Evolutionary conservation across 2,888 invertebrate genomes (phyloP), one percentile per base, ranked within the genome.

Genomic region (Rhimphoctona megacephalus): DNA sequence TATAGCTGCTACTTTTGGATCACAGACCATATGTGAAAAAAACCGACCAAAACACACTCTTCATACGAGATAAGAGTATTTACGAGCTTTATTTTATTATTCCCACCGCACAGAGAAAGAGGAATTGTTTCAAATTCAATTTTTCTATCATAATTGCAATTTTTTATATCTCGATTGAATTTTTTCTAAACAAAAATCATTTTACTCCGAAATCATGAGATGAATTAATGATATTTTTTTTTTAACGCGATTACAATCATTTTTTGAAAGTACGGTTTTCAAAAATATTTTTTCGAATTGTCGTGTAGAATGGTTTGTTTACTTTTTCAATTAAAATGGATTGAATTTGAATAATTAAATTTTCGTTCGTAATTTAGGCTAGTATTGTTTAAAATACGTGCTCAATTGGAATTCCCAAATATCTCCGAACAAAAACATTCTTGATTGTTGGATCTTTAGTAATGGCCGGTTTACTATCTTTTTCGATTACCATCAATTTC

Each of bases 1-100:
- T 70, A 70, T 81, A 85, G n/a, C n/a, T n/a, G 82, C 81, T 52
- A 39, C 74, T 49, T 36, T 25, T 74, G 80, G 64, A 61, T 52
- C 80, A 78, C 70, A 81, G 57, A 85, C 77, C 78, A 76, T 79
- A 72, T 78, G 49, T 54, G 66, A 82, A 25, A 81, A 78, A 78
- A 78, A 66, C 43, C 46, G 49, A 52, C 52, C 77, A 69, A 79
- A 69, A 67, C 66, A 67, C 67, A 69, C n/a, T n/a, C 54, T 52
- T 66, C 66, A 0, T 14, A 43, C 54, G 54, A 57, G 78, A 79
- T 79, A 67, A 79, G 36, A 49, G 22, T 54, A 54, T 64, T 43
- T 39, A 57, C 69, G 39, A 9, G 67, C 54, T 67, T 67, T 36
- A 39, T 79, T 73, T 54, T 46, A 46, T 72, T 57, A 46, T 57